Base-by-base conservation (phyloP, 2,888 invertebrate species). In the Chymomyza procnemis region DNA sequence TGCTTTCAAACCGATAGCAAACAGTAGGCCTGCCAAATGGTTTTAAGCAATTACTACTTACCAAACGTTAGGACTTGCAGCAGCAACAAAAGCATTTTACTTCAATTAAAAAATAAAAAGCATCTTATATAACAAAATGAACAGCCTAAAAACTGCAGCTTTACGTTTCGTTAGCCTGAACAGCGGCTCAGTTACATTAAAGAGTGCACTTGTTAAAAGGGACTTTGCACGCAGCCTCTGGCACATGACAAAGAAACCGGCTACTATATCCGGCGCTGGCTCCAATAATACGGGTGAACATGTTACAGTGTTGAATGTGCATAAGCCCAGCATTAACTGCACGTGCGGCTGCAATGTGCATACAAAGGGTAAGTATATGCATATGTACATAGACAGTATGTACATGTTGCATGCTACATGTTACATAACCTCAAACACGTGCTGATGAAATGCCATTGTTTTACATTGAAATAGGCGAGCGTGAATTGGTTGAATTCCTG, bases 401-500 rank as follows among this genome's bases (percentile, higher is more conserved):
- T 56, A 55, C 50, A 16, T 50, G 18, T 50, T 50, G 19, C 14
- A 3, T 58, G 48, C n/a, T 18, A 52, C 22, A 8, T n/a, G 47
- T 87, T 84, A 84, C 89, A 88, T 90, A 90, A 89, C 89, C 89
- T 89, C 69, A 82, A 85, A 70, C 68, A 66, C 19, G 55, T 67
- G 55, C 62, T 69, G 73, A 71, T 60, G 71, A 73, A 74, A 79
- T 64, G 6, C 6, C 1, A 50, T 54, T 60, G 58, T 54, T 12
- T 69, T 30, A 9, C 34, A 34, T 73, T 48, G 60, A 58, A 78
- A 46, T 82, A 97, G 97, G 95, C 82, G 97, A 97, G 89, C 93
- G 94, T 76, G 97, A 97, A 88, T 92, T 99, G 60, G 95, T 96
- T 0, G 96, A 97, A 89, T 99, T 98, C 89, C 92, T 99, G 26